These are phyloP conservation scores for Melanchra persicariae DNA, from an alignment of 2,888 invertebrate genomes.

Conservation along the genomic window DNA sequence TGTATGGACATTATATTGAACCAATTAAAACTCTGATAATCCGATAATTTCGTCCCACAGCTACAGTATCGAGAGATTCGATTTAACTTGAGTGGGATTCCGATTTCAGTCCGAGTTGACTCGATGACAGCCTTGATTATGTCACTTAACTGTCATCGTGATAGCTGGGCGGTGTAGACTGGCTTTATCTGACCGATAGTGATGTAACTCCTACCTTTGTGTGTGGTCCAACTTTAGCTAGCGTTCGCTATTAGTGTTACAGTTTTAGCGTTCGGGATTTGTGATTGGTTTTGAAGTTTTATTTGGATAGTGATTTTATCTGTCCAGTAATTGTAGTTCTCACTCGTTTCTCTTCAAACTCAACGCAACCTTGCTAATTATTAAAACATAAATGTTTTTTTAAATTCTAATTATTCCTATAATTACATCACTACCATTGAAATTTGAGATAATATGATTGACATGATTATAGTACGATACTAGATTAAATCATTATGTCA, in stretches of 20 bases:
- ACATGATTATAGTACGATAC: not conserved
- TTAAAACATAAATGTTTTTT: too few relatives aligned
- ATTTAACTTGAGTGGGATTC: conserved; percentile 64
- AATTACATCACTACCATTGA: not conserved
- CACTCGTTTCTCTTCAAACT: too few relatives aligned
- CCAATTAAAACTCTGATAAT: conserved; percentile 21
- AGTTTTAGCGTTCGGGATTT: not conserved
- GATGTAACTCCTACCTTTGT: conserved; percentile 38
- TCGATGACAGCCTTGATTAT: conserved; percentile 67
- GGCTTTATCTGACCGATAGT: conserved; percentile 55
- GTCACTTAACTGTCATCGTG: conserved; percentile 65
- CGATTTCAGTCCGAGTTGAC: conserved; percentile 59
- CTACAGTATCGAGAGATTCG: conserved; percentile 49
- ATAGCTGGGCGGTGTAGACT: conserved; percentile 39
- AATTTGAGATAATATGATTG: not conserved
- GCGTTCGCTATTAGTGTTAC: not conserved
- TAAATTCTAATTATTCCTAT: too few relatives aligned
- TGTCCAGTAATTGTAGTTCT: not conserved
- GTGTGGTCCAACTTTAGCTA: conserved; percentile 27
- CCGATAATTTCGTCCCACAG: conserved; percentile 38
- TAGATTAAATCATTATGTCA: not conserved
- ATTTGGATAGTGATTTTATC: not conserved
- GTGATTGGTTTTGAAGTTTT: not conserved
- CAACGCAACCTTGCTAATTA: too few relatives aligned
- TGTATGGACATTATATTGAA: not conserved